A percentile compares a stretch with the other conserved stretches of the same genome.
phyloP scores from a whole-genome alignment of 1,140 invertebrate species.

The Philopotamus ludificatus region DNA sequence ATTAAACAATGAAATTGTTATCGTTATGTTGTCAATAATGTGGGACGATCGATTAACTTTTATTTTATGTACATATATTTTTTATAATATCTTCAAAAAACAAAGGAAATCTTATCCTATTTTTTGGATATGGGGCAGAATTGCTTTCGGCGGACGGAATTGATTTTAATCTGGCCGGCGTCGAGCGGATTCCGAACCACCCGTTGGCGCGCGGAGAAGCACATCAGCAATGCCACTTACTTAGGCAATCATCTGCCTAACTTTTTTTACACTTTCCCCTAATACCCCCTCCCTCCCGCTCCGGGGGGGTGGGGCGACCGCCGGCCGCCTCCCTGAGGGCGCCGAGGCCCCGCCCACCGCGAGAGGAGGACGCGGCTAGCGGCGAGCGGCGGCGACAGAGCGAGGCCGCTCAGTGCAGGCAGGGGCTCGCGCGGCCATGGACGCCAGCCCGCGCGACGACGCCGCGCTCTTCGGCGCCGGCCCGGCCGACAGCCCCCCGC shows the following conservation, averaged over 20 bases:
- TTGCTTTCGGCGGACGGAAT: too few relatives aligned
- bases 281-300: not conserved
- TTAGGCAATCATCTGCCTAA: constrained; percentile 14
- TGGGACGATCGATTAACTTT: too few relatives aligned
- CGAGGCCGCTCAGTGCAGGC: not conserved
- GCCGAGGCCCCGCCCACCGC: constrained; percentile 6
- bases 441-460: constrained; percentile 14
- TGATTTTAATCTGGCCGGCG: too few relatives aligned
- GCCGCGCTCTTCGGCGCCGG: not conserved
- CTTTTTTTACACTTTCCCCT: constrained; percentile 13
- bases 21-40: too few relatives aligned
- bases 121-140: too few relatives aligned
- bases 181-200: not conserved
- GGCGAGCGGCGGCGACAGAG: not conserved
- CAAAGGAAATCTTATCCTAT: too few relatives aligned
- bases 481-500: constrained; percentile 8
- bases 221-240: constrained; percentile 11
- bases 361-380: not conserved
- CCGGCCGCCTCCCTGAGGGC: not conserved
- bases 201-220: not conserved
- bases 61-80: too few relatives aligned
- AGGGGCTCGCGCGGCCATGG: constrained; percentile 17
- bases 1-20: too few relatives aligned
- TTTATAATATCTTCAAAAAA: too few relatives aligned
- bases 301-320: not conserved